Conservation (phyloP, 1,140 invertebrate genomes). For the Brachionus asplanchnoidis region DNA sequence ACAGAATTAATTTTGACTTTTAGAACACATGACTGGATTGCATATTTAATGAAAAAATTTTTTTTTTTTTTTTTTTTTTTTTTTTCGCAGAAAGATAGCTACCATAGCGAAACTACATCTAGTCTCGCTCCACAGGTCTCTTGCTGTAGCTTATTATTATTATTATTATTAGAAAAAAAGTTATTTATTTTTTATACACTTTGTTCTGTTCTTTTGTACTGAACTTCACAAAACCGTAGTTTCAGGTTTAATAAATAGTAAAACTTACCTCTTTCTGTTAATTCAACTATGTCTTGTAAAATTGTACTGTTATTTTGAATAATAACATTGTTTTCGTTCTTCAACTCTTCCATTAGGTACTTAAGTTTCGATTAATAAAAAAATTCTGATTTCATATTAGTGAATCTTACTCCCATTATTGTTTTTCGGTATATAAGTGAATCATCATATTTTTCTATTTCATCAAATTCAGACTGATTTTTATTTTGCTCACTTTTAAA, state of each 20-base stretch:
- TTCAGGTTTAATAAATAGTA: not conserved
- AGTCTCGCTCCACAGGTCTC: too few species aligned
- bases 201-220: too few species aligned
- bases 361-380: not conserved
- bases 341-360: not conserved
- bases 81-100: too few species aligned
- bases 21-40: too few species aligned
- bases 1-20: too few species aligned
- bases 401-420: not conserved
- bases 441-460: not conserved
- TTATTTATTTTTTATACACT: too few species aligned
- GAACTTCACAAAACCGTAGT: too few species aligned
- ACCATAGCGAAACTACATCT: too few species aligned
- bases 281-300: not conserved
- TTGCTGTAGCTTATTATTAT: too few species aligned
- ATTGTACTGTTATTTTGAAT: not conserved
- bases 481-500: not conserved
- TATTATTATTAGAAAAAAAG: too few species aligned
- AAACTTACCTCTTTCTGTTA: slow-evolving; percentile 9
- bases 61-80: too few species aligned
- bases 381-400: not conserved
- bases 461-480: not conserved
- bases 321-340: not conserved
- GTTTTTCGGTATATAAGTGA: not conserved
- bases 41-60: too few species aligned